phyloP scores from a whole-genome alignment of 2,888 invertebrate genomes.

The Andrena flavipes region DNA sequence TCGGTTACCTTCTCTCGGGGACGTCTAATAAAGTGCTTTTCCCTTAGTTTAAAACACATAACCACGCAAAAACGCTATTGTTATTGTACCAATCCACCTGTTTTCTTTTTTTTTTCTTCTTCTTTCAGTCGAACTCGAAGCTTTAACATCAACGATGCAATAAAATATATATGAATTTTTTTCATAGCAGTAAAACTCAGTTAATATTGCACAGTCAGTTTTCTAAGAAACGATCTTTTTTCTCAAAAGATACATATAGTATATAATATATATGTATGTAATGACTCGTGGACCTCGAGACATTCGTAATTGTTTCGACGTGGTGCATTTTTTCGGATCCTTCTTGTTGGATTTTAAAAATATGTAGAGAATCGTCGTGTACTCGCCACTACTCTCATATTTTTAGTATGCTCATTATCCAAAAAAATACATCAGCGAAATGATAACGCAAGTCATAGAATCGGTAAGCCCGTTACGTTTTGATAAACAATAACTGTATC shows the following conservation, averaged over 20 bases:
- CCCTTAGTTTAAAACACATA: neutral
- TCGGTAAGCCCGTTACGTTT: conserved; percentile 75
- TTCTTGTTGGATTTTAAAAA: conserved; percentile 13
- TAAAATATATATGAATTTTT: conserved; percentile 60
- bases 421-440: conserved; percentile 44
- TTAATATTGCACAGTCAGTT: conserved; percentile 63
- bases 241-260: conserved; percentile 42
- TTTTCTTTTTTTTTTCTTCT: conserved; percentile 10
- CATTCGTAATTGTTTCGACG: conserved; percentile 37
- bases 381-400: conserved; percentile 21
- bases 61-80: conserved; percentile 28
- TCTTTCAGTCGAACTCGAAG: conserved; percentile 58
- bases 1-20: neutral
- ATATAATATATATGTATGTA: conserved; percentile 30
- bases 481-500: conserved; percentile 67
- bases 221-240: conserved; percentile 54
- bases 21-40: conserved; percentile 7
- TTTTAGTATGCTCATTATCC: conserved; percentile 19
- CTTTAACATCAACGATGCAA: conserved; percentile 62
- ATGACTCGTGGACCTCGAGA: conserved; percentile 43
- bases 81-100: conserved; percentile 48
- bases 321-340: neutral
- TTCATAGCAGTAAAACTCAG: conserved; percentile 52
- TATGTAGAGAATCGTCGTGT: conserved; percentile 31
- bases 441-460: conserved; percentile 57